phyloP scores from a whole-genome alignment of 2,888 invertebrate genomes.

The Odontocerum albicorne region DNA sequence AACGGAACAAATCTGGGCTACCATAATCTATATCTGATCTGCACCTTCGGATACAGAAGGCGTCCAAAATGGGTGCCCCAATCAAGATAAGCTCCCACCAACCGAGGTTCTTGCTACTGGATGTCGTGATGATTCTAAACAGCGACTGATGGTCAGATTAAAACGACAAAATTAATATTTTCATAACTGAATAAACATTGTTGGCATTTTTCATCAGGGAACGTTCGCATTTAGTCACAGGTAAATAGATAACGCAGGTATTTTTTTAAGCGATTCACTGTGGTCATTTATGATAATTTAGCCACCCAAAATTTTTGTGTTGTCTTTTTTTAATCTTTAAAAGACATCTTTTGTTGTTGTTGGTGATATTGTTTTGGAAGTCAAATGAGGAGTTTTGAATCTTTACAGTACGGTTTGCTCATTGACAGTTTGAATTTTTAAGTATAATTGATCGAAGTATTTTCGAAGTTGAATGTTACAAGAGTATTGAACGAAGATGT shows the following conservation, averaged over 20 bases:
- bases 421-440: too few relatives aligned
- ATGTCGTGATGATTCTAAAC: constrained; percentile 25
- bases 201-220: constrained; percentile 19
- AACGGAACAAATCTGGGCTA: constrained; percentile 25
- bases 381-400: too few relatives aligned
- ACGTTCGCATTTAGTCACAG: constrained; percentile 6
- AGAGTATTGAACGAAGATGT: too few relatives aligned
- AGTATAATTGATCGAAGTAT: too few relatives aligned
- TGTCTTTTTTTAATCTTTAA: too few relatives aligned
- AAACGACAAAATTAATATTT: constrained; percentile 30
- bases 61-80: constrained; percentile 12
- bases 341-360: too few relatives aligned
- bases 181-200: constrained; percentile 14
- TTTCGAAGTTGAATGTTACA: too few relatives aligned
- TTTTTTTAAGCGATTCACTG: too few relatives aligned
- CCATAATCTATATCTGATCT: constrained; percentile 20
- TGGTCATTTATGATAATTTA: too few relatives aligned
- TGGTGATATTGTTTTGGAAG: too few relatives aligned
- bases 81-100: constrained; percentile 19
- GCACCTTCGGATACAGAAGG: not conserved
- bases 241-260: constrained; percentile 11
- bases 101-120: constrained; percentile 23
- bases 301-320: too few relatives aligned
- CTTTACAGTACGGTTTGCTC: too few relatives aligned
- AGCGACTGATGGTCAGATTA: constrained; percentile 27